Base-by-base conservation (phyloP, 1,140 invertebrate genomes). In the Zelostemma sp. region DNA sequence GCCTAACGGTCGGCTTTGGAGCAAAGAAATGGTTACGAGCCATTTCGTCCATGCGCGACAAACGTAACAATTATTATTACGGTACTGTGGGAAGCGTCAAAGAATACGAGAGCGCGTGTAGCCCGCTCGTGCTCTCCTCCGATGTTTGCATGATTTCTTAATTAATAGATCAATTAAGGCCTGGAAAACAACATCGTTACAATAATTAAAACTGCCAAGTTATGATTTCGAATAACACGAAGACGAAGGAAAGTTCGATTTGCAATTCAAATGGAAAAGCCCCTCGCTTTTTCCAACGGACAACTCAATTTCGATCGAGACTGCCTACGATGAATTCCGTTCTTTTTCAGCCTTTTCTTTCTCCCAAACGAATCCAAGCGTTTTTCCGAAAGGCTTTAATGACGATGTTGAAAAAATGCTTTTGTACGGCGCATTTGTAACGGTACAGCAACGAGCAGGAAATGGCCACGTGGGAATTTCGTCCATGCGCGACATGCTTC, bases 11-110 rank as follows among this genome's bases (percentile, higher is more conserved):
- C 62, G 19, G 31, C 8, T 6, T 15, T 9, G 11, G 59, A 58
- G 56, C 60, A 67, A 59, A 63, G 43, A 56, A 74, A 72, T 41
- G 53, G 35, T 21, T 33, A 55, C 31, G 19, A 60, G 65, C 33
- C 49, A 50, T 65, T 68, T 60, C 49, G 45, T 64, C 47, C 55
- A 62, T 60, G 61, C 60, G 41, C 63, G 53, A 72, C 60, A 62
- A 43, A 63, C 66, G 41, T 64, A 68, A 63, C 56, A 68, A 65
- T 68, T 67, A 63, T 63, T 61, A 51, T 61, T 71, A 60, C 68
- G 58, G 49, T 61, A 58, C 48, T 51, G 31, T 15, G 53, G 53
- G 28, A 50, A 55, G 51, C 31, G 28, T 46, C 38, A 31, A 62
- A 38, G 50, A 62, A 54, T 62, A 17, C 19, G 14, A 16, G 18